These are phyloP conservation scores for Bombyx huttoni DNA, from an alignment of 2,888 invertebrate species.

Conservation along the genomic window DNA sequence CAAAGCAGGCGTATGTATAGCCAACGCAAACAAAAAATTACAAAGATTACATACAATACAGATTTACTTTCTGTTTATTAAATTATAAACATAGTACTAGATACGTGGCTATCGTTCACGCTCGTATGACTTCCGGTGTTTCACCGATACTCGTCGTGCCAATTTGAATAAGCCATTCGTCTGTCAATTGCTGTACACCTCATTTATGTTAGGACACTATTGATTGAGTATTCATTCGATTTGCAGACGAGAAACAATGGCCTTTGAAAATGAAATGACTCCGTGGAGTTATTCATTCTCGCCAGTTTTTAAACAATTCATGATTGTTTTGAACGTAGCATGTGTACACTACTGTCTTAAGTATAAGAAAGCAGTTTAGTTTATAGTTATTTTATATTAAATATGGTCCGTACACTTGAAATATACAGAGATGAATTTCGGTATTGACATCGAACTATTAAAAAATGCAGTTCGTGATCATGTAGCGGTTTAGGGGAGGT, in stretches of 20 bases:
- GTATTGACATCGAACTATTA: neutral
- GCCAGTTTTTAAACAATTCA: neutral
- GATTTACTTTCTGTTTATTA: neutral
- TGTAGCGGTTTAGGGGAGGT: conserved; percentile 18
- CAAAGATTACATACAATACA: neutral
- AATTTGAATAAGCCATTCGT: conserved; percentile 13
- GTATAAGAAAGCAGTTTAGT: neutral
- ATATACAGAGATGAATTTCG: neutral
- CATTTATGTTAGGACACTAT: neutral
- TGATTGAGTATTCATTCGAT: neutral
- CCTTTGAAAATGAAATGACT: neutral
- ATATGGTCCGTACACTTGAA: too few species aligned
- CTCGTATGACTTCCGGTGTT: conserved; percentile 33
- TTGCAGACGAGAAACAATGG: neutral
- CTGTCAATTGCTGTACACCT: neutral
- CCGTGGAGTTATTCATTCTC: neutral
- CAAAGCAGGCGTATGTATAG: too few species aligned
- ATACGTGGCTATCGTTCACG: conserved; percentile 1
- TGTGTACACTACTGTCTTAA: neutral
- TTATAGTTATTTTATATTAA: neutral
- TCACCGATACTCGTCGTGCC: conserved; percentile 22
- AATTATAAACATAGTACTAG: neutral
- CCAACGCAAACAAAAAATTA: too few species aligned
- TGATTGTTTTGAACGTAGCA: neutral
- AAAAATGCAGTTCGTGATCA: neutral